phyloP scores from a whole-genome alignment of 2,888 invertebrate species.

The Eretmocerus hayati region DNA sequence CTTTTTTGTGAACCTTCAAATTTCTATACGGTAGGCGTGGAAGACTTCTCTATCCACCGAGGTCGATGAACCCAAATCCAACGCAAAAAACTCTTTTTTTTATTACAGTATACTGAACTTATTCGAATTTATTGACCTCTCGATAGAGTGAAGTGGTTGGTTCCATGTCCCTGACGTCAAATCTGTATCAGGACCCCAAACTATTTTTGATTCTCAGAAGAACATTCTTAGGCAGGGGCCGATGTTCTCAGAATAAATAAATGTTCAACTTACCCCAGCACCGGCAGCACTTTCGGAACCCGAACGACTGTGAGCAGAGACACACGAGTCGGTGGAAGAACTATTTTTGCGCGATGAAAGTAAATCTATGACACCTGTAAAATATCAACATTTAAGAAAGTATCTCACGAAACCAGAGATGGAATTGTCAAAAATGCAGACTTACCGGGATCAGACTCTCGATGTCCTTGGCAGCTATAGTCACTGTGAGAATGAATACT shows the following conservation, averaged over 20 bases:
- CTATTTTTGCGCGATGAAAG: slow-evolving; percentile 55
- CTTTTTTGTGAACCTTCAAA: too few species aligned
- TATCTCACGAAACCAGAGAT: background rate
- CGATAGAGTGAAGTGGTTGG: too few species aligned
- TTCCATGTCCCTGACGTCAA: too few species aligned
- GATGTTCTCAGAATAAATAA: slow-evolving; percentile 1
- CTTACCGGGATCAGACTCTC: slow-evolving; percentile 39
- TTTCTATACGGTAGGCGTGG: too few species aligned
- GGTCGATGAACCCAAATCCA: too few species aligned
- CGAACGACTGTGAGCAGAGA: slow-evolving; percentile 55
- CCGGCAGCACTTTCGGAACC: slow-evolving; percentile 50
- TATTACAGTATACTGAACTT: too few species aligned
- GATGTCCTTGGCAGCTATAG: slow-evolving; percentile 35
- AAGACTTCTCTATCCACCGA: too few species aligned
- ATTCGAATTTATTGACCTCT: too few species aligned
- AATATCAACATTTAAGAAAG: background rate
- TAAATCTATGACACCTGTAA: slow-evolving; percentile 32
- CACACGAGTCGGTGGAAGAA: slow-evolving; percentile 56
- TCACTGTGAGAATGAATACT: slow-evolving; percentile 41
- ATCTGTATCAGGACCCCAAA: too few species aligned
- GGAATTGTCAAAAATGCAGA: background rate
- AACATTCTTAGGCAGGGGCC: too few species aligned
- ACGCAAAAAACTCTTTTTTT: too few species aligned
- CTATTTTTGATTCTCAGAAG: too few species aligned
- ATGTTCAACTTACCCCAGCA: slow-evolving; percentile 36